These are phyloP conservation scores for Tetrapedia diversipes DNA, from an alignment of 2,888 invertebrate genomes.

Conservation along the genomic window DNA sequence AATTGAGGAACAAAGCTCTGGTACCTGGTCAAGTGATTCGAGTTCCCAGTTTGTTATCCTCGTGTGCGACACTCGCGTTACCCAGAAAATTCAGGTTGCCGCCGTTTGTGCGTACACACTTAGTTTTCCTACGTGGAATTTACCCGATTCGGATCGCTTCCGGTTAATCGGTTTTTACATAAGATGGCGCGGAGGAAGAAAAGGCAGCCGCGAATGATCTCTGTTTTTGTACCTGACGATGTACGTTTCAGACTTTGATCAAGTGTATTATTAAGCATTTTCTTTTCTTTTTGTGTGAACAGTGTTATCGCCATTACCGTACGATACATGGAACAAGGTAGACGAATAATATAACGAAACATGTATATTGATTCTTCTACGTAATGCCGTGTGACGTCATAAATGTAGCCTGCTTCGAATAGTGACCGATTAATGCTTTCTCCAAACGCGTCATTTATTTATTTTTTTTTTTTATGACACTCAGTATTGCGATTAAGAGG, in stretches of 20 bases:
- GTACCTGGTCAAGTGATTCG: slow-evolving; percentile 26
- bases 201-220: slow-evolving; percentile 78
- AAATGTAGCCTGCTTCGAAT: too few relatives aligned
- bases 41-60: slow-evolving; percentile 56
- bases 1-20: slow-evolving; percentile 56
- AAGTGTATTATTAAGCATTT: neutral
- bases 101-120: slow-evolving; percentile 21
- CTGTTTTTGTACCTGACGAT: slow-evolving; percentile 79
- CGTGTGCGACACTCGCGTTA: slow-evolving; percentile 47
- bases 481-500: too few relatives aligned
- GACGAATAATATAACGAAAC: neutral
- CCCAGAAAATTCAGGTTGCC: slow-evolving; percentile 64
- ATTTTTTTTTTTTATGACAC: too few relatives aligned
- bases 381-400: neutral
- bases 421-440: neutral
- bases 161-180: slow-evolving; percentile 13
- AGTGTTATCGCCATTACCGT: neutral
- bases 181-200: slow-evolving; percentile 79
- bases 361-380: neutral
- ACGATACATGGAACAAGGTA: neutral
- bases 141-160: slow-evolving; percentile 5
- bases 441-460: neutral
- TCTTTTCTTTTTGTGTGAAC: slow-evolving; percentile 1
- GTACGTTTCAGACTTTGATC: slow-evolving; percentile 67
- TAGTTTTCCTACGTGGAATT: slow-evolving; percentile 31